Evolutionary conservation across 2,797 vertebrate genomes (phyloP).

Genomic region (Cottoperca gobio): DNA sequence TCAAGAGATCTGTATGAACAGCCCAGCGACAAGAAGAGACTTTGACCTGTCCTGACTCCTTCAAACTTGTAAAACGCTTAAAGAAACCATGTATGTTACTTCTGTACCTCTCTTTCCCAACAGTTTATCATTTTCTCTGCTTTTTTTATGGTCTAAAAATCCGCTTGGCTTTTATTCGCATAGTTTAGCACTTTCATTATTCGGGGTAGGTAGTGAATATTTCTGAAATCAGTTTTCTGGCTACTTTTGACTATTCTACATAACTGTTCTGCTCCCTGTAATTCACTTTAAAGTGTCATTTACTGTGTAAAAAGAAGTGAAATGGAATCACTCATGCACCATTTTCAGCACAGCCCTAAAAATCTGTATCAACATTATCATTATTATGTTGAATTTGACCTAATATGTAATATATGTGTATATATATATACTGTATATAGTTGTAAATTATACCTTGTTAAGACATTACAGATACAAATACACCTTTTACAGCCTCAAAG

Average conservation of each 20-base stretch:
- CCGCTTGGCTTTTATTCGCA: background rate
- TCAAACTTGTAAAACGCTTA: conserved; percentile 1
- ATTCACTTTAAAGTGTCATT: background rate
- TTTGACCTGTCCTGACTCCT: conserved; percentile 3
- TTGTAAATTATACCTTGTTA: background rate
- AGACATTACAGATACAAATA: conserved; percentile 1
- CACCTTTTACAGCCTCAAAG: background rate
- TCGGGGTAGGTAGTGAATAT: background rate
- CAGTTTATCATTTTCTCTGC: background rate
- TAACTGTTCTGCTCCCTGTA: background rate
- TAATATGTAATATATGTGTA: background rate
- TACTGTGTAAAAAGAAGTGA: background rate
- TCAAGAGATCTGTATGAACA: background rate
- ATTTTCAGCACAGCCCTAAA: background rate
- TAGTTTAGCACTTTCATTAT: background rate
- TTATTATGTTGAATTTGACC: background rate
- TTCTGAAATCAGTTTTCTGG: background rate
- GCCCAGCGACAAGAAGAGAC: too few species aligned
- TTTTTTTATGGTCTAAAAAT: background rate
- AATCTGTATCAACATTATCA: background rate
- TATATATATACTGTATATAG: background rate
- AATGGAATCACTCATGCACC: background rate
- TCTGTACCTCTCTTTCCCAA: background rate
- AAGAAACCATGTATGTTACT: background rate
- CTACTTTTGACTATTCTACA: background rate